Percentiles rank a stretch among this genome's conserved stretches.
Conservation (phyloP, 2,113 vertebrate genomes). For the Sylvia atricapilla region DNA sequence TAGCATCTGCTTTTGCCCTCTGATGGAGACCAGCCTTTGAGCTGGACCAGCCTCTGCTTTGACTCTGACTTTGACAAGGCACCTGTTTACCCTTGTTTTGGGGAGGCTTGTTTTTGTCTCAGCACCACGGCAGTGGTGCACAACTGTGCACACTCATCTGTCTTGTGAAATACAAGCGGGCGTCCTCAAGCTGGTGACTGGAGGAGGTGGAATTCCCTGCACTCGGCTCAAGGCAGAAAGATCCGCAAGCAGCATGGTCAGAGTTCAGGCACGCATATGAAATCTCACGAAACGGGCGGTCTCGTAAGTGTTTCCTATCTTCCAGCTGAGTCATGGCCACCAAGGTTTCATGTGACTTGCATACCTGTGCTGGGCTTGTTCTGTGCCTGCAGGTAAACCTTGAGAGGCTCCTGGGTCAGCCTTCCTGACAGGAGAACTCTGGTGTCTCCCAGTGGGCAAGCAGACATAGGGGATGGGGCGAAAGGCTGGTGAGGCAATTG, state of each 20-base stretch:
- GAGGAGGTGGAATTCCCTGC: neutral
- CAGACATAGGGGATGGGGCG: neutral
- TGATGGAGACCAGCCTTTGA: neutral
- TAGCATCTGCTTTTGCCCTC: neutral
- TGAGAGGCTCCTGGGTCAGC: neutral
- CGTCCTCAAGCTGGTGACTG: neutral
- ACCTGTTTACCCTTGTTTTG: neutral
- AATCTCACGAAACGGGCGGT: neutral
- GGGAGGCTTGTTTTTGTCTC: neutral
- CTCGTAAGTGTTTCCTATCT: neutral
- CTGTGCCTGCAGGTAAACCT: neutral
- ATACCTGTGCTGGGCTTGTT: neutral
- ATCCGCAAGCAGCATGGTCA: rapidly evolving
- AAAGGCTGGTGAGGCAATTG: neutral
- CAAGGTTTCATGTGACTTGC: neutral
- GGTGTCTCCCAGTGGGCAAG: neutral
- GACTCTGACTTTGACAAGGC: too few species aligned
- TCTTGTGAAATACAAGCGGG: neutral
- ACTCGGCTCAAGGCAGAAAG: neutral
- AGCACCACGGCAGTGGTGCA: rapidly evolving
- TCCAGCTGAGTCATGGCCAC: neutral
- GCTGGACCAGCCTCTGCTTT: neutral
- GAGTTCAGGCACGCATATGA: neutral
- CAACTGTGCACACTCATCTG: neutral
- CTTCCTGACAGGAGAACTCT: neutral